Percentiles rank a stretch among this genome's conserved stretches.
These are phyloP conservation scores for Lingula anatina DNA, from an alignment of 2,888 invertebrate genomes.

Conservation along the genomic window DNA sequence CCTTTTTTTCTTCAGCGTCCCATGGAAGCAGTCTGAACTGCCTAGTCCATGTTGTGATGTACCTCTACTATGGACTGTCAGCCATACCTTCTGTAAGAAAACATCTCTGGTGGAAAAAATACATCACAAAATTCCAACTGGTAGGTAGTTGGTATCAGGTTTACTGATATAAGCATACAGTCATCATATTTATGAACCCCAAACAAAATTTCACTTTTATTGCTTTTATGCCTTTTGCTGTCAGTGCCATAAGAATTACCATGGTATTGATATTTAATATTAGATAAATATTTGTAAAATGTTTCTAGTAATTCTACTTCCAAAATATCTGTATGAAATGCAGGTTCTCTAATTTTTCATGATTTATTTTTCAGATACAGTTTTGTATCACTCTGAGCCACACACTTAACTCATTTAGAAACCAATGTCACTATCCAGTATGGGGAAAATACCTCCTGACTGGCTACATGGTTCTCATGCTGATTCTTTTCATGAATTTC, in stretches of 20 bases:
- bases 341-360: background rate
- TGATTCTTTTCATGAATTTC: slow-evolving; percentile 91
- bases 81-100: slow-evolving; percentile 71
- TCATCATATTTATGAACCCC: no score
- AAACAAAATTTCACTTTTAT: no score
- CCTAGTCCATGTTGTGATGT: slow-evolving; percentile 88
- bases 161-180: no score
- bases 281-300: no score
- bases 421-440: slow-evolving; percentile 77
- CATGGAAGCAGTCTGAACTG: slow-evolving; percentile 77
- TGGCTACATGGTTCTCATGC: slow-evolving; percentile 87
- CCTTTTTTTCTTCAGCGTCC: slow-evolving; percentile 43
- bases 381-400: slow-evolving; percentile 79
- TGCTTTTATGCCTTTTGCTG: no score
- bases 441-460: slow-evolving; percentile 57
- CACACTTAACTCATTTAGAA: slow-evolving; percentile 71
- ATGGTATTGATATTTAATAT: no score
- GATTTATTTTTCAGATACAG: slow-evolving; percentile 64
- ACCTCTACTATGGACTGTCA: slow-evolving; percentile 84
- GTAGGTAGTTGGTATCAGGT: no score
- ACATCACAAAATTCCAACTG: slow-evolving; percentile 84
- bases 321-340: no score
- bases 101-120: slow-evolving; percentile 93
- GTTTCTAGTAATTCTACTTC: no score
- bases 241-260: no score